Conservation (phyloP, 2,888 invertebrate genomes). For the Leucophenga maculata region DNA sequence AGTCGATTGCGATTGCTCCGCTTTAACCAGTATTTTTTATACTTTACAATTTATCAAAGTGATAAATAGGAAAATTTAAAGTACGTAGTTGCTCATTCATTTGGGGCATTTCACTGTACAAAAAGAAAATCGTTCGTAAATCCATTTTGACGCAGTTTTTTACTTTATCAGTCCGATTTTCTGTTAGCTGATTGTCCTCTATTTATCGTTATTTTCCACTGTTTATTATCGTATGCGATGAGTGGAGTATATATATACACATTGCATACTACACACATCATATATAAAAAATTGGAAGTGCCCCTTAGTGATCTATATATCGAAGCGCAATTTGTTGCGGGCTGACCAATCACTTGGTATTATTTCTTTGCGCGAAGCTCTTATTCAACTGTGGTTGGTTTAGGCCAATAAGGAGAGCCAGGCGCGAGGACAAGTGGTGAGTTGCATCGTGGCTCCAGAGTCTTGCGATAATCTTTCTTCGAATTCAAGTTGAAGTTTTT, state of each 20-base stretch:
- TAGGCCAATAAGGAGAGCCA: constrained; percentile 2
- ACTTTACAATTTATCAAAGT: too few relatives aligned
- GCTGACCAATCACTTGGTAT: constrained; percentile 33
- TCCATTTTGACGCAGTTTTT: too few relatives aligned
- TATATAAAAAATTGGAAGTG: not conserved
- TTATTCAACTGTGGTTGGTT: constrained; percentile 28
- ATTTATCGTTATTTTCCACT: too few relatives aligned
- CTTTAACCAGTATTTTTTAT: too few relatives aligned
- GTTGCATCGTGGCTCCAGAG: not conserved
- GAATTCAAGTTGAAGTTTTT: constrained; percentile 14
- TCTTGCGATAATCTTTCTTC: constrained; percentile 30
- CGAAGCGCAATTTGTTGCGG: constrained; percentile 13
- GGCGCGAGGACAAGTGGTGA: constrained; percentile 11
- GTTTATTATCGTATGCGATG: not conserved
- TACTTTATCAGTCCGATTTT: not conserved
- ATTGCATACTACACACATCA: not conserved
- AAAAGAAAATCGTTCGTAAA: too few relatives aligned
- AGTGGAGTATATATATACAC: not conserved
- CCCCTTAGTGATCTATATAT: constrained; percentile 24
- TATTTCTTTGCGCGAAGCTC: constrained; percentile 17
- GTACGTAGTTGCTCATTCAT: too few relatives aligned
- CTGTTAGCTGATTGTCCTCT: too few relatives aligned
- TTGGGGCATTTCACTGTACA: too few relatives aligned
- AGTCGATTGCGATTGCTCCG: too few relatives aligned
- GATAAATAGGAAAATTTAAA: too few relatives aligned